Evolutionary conservation across 2,888 invertebrate genomes (phyloP).

Genomic region (Chironomus tentans): DNA sequence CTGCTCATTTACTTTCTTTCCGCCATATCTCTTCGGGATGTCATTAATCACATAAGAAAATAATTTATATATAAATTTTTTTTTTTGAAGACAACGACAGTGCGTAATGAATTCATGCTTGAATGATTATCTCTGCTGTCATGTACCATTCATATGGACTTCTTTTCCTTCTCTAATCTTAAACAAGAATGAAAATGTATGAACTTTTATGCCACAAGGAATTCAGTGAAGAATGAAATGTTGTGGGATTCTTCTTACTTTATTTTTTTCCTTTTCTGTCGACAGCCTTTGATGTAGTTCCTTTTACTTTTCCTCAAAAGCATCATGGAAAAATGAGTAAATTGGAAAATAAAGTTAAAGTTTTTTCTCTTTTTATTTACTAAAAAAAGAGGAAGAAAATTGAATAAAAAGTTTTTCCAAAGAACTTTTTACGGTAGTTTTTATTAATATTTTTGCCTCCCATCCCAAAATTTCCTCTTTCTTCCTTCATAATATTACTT

Average conservation of each 20-base stretch:
- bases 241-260: neutral
- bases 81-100: neutral
- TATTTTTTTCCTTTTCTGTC: neutral
- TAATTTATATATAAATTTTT: neutral
- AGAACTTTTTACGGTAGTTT: too few relatives aligned
- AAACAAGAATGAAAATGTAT: neutral
- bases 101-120: slow-evolving; percentile 18
- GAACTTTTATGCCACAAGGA: neutral
- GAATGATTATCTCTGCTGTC: slow-evolving; percentile 5
- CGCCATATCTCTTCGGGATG: neutral
- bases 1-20: neutral
- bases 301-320: neutral
- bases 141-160: neutral
- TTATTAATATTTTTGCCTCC: too few relatives aligned
- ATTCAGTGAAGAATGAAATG: slow-evolving; percentile 6
- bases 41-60: slow-evolving; percentile 18
- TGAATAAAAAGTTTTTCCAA: too few relatives aligned
- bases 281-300: neutral
- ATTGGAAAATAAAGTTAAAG: neutral
- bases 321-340: neutral
- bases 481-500: too few relatives aligned
- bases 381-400: too few relatives aligned
- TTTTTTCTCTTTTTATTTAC: neutral
- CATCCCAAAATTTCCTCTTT: too few relatives aligned
- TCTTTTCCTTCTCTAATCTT: neutral